Percentiles rank a stretch among this genome's conserved stretches.
Conservation (phyloP, 2,113 vertebrate genomes). For the Panthera leo region DNA sequence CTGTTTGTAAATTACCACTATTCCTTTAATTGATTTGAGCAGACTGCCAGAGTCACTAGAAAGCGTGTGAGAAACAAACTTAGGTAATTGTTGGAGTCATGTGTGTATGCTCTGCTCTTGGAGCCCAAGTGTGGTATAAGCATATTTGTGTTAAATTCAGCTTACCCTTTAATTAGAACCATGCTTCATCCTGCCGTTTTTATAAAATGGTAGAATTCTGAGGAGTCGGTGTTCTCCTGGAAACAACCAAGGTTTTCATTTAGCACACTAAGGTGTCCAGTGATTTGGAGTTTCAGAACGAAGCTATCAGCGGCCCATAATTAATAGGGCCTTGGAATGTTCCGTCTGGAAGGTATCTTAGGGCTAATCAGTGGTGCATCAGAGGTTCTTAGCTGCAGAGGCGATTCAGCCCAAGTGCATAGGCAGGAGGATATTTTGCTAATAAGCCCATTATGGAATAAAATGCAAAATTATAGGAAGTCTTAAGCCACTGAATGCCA, state of each 20-base stretch:
- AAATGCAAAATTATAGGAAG: not conserved
- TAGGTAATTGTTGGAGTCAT: not conserved
- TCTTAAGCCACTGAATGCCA: not conserved
- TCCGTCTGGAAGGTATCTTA: not conserved
- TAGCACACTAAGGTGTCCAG: not conserved
- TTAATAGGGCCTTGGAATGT: not conserved
- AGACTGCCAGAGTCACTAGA: slow-evolving; percentile 1
- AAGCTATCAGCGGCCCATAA: not conserved
- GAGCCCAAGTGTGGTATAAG: not conserved
- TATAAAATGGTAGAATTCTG: slow-evolving; percentile 23
- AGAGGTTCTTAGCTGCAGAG: not conserved
- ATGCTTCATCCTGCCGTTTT: not conserved
- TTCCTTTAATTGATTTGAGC: slow-evolving; percentile 21
- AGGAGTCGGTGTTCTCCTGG: not conserved
- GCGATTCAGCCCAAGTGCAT: not conserved
- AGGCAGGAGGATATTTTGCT: not conserved
- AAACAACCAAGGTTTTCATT: not conserved
- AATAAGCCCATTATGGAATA: not conserved
- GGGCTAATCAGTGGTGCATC: not conserved
- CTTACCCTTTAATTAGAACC: slow-evolving; percentile 38
- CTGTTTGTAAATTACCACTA: not conserved
- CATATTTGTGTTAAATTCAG: not conserved
- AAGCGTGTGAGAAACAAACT: not conserved
- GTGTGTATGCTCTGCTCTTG: not conserved
- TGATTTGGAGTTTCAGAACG: not conserved